Conservation (phyloP, 2,888 invertebrate species). For the Eumacrocentrus americanus region DNA sequence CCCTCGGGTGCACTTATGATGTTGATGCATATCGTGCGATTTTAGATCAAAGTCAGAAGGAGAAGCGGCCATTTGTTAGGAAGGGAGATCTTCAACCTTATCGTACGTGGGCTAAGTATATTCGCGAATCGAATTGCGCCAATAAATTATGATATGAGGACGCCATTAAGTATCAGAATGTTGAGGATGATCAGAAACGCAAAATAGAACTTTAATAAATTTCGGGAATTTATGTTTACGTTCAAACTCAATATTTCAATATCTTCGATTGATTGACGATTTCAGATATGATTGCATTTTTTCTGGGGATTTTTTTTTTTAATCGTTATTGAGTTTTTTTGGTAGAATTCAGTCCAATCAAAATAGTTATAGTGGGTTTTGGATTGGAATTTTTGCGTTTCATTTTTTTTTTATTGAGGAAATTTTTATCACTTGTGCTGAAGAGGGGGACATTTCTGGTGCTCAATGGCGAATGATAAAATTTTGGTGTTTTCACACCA, state of each 20-base stretch:
- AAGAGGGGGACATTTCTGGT: neutral
- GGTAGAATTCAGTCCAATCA: neutral
- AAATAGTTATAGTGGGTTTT: no score
- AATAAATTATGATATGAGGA: conserved; percentile 53
- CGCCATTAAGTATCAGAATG: conserved; percentile 36
- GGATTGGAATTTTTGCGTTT: no score
- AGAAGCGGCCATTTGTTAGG: conserved; percentile 66
- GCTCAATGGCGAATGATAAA: neutral
- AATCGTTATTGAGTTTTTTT: neutral
- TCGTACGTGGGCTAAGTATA: conserved; percentile 76
- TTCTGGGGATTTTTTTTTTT: neutral
- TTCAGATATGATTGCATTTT: no score
- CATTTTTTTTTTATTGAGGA: neutral
- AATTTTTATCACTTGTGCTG: neutral
- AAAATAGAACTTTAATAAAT: conserved; percentile 36
- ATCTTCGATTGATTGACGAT: neutral
- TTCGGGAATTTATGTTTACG: conserved; percentile 1
- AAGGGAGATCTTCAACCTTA: conserved; percentile 67
- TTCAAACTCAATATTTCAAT: neutral
- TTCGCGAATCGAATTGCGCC: conserved; percentile 71
- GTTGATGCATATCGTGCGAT: conserved; percentile 56
- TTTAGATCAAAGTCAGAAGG: conserved; percentile 43
- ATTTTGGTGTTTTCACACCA: neutral
- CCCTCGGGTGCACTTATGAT: conserved; percentile 70
- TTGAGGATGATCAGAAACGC: conserved; percentile 11